phyloP scores from a whole-genome alignment of 1,140 invertebrate genomes.

The Euglossa dilemma region DNA sequence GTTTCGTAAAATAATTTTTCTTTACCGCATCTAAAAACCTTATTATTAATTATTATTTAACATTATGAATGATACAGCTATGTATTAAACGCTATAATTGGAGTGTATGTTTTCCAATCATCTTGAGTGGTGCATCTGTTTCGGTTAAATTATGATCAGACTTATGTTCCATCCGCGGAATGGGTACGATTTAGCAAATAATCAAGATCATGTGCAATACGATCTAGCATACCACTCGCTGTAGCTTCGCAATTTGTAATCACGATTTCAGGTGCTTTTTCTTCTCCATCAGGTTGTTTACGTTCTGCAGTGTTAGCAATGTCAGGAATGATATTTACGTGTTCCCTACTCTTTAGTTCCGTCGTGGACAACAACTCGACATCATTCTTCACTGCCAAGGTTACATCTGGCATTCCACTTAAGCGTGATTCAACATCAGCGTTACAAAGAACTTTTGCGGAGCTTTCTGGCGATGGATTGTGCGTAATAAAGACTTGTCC shows the following conservation, averaged over 20 bases:
- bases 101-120: background rate
- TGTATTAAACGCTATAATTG: background rate
- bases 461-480: conserved; percentile 59
- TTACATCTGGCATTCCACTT: conserved; percentile 78
- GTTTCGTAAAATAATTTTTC: background rate
- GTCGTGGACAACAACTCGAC: conserved; percentile 54
- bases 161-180: conserved; percentile 54
- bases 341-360: conserved; percentile 63
- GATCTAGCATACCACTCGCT: conserved; percentile 85
- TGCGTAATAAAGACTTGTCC: conserved; percentile 39
- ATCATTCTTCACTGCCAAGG: conserved; percentile 74
- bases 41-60: background rate
- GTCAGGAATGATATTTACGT: conserved; percentile 74
- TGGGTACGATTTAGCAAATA: conserved; percentile 87
- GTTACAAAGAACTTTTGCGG: conserved; percentile 74
- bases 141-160: background rate
- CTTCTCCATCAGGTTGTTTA: conserved; percentile 80
- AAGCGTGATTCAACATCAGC: conserved; percentile 78
- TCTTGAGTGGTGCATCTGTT: background rate
- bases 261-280: conserved; percentile 74
- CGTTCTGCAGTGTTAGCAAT: conserved; percentile 79
- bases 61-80: background rate
- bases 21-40: background rate
- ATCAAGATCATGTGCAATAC: conserved; percentile 89
- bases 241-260: conserved; percentile 70